These are phyloP conservation scores for Lasioglossum morio DNA, from an alignment of 2,888 invertebrate species.

Conservation along the genomic window DNA sequence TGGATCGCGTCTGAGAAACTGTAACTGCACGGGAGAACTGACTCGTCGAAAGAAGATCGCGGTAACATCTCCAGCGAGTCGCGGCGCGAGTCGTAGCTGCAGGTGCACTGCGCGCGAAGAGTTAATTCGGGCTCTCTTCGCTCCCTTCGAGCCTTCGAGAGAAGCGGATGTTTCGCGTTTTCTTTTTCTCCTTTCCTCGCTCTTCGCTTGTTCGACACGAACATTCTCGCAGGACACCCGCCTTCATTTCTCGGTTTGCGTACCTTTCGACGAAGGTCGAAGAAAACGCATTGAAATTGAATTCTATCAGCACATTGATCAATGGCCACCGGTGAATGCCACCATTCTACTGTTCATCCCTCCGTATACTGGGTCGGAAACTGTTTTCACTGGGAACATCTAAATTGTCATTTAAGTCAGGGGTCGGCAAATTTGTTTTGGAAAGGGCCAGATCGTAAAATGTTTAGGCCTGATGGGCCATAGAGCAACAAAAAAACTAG, in stretches of 20 bases:
- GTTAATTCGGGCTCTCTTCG: constrained; percentile 77
- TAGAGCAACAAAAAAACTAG: too few relatives aligned
- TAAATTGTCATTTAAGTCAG: too few relatives aligned
- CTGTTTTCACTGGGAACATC: too few relatives aligned
- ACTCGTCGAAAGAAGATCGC: not conserved
- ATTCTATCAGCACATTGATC: too few relatives aligned
- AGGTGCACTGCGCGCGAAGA: constrained; percentile 70
- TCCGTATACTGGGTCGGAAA: too few relatives aligned
- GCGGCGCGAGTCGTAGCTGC: constrained; percentile 58
- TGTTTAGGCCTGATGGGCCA: too few relatives aligned
- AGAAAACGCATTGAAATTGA: not conserved
- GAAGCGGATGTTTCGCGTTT: constrained; percentile 31
- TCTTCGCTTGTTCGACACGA: constrained; percentile 28
- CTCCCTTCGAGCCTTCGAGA: constrained; percentile 54
- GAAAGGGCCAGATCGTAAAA: too few relatives aligned
- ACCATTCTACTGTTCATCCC: too few relatives aligned
- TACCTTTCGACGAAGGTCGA: not conserved
- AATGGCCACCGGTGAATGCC: too few relatives aligned
- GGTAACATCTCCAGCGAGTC: constrained; percentile 55
- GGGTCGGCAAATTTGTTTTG: too few relatives aligned
- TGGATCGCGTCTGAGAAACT: not conserved
- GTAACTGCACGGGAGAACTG: not conserved
- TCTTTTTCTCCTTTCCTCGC: constrained; percentile 27
- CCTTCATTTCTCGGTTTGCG: not conserved
- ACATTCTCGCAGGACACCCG: not conserved